Conservation (phyloP, 2,113 vertebrate genomes). For the Dromas ardeola region DNA sequence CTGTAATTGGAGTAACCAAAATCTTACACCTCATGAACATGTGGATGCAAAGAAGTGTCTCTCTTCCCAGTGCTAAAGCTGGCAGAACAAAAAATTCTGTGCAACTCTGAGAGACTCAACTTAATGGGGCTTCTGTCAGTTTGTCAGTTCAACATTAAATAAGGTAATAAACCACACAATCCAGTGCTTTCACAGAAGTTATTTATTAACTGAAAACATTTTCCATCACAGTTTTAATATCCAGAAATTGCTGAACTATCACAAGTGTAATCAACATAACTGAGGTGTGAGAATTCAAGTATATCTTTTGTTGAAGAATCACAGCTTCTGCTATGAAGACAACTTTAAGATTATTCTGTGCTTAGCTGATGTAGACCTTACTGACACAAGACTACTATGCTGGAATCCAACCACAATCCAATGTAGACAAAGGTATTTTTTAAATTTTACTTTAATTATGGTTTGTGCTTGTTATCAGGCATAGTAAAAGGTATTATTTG, state of each 20-base stretch:
- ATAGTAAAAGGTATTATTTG: background rate
- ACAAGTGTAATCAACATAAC: background rate
- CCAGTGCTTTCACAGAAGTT: background rate
- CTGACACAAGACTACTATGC: background rate
- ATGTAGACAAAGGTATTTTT: background rate
- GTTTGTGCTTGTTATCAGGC: conserved; percentile 27
- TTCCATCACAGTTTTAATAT: background rate
- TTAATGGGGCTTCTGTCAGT: background rate
- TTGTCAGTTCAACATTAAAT: background rate
- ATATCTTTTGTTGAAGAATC: background rate
- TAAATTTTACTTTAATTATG: background rate
- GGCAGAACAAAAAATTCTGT: background rate
- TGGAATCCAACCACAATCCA: background rate
- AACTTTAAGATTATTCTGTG: background rate
- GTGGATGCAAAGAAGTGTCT: background rate
- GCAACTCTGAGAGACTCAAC: background rate
- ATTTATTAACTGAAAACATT: conserved; percentile 68
- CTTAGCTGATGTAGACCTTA: background rate
- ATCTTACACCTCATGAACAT: background rate
- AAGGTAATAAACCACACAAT: background rate
- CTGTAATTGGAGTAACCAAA: background rate
- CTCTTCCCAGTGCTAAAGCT: background rate
- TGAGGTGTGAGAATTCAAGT: conserved; percentile 43
- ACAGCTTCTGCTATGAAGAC: conserved; percentile 11
- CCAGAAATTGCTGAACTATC: background rate